phyloP scores from a whole-genome alignment of 2,888 invertebrate species.

The Perizoma affinitatum region DNA sequence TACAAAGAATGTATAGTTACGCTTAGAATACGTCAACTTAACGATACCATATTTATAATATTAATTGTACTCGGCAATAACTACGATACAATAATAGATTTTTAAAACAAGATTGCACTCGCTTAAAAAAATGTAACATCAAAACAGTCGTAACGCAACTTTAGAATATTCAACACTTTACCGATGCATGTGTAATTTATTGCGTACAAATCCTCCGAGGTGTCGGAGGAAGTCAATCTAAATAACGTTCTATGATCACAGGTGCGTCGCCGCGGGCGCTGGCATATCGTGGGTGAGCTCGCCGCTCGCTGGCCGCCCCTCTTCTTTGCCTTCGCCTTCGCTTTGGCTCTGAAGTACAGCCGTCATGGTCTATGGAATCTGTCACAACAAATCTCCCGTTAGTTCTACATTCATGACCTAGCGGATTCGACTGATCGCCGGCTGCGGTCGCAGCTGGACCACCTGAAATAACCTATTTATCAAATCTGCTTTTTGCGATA shows the following conservation, averaged over 20 bases:
- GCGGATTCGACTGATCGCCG: background rate
- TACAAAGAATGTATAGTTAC: conserved; percentile 83
- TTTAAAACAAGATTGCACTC: conserved; percentile 69
- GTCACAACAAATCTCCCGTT: conserved; percentile 29
- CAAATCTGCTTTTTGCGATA: background rate
- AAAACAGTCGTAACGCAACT: conserved; percentile 64
- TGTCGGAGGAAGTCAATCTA: conserved; percentile 65
- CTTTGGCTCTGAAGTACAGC: conserved; percentile 64
- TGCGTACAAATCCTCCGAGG: conserved; percentile 62
- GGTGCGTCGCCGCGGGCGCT: conserved; percentile 40
- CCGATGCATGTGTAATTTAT: conserved; percentile 64
- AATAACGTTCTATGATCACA: conserved; percentile 62
- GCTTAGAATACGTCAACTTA: conserved; percentile 79
- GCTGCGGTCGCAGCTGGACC: background rate
- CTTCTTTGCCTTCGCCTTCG: conserved; percentile 41
- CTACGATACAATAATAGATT: conserved; percentile 60
- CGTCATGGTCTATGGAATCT: conserved; percentile 85
- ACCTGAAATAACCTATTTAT: background rate
- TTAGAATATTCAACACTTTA: conserved; percentile 80
- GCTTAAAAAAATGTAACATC: conserved; percentile 60
- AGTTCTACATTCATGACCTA: background rate
- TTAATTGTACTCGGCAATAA: conserved; percentile 75
- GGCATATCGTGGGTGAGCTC: conserved; percentile 7
- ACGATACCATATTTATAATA: conserved; percentile 67
- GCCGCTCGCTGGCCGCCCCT: conserved; percentile 36